These are phyloP conservation scores for Pachyramphus minor DNA, from an alignment of 2,113 vertebrate genomes.

Conservation along the genomic window DNA sequence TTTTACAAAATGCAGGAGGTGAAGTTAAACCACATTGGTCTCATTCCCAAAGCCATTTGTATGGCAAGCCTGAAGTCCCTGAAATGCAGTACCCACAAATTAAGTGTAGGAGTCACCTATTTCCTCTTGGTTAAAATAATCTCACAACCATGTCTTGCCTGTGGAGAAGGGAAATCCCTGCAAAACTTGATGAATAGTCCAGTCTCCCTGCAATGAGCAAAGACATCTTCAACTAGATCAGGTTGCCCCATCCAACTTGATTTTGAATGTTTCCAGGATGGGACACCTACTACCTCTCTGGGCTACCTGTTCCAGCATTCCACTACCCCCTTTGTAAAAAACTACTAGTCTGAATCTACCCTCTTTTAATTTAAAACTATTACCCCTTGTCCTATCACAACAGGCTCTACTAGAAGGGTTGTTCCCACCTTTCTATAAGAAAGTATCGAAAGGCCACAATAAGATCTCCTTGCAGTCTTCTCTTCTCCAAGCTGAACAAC, in stretches of 20 bases:
- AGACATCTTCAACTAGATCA: neutral
- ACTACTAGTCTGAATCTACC: neutral
- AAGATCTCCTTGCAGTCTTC: neutral
- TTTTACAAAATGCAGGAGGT: neutral
- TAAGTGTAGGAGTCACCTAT: neutral
- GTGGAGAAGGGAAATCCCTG: neutral
- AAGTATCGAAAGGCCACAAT: neutral
- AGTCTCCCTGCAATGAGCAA: neutral
- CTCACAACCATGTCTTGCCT: neutral
- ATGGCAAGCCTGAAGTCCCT: neutral
- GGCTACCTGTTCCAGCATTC: neutral
- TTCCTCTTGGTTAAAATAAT: neutral
- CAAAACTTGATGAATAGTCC: neutral
- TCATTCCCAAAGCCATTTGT: neutral
- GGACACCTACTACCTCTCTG: neutral
- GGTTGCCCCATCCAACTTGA: neutral
- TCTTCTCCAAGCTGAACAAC: neutral
- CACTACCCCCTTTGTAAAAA: neutral
- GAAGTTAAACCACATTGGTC: neutral
- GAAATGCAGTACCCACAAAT: neutral
- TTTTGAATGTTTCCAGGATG: neutral
- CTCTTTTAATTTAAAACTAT: neutral
- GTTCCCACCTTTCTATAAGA: neutral
- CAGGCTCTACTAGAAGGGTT: neutral
- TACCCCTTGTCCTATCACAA: neutral